Evolutionary conservation across 2,888 invertebrate species (phyloP), one percentile per base, ranked within the genome.

Genomic region (Parascotia fuliginaria): DNA sequence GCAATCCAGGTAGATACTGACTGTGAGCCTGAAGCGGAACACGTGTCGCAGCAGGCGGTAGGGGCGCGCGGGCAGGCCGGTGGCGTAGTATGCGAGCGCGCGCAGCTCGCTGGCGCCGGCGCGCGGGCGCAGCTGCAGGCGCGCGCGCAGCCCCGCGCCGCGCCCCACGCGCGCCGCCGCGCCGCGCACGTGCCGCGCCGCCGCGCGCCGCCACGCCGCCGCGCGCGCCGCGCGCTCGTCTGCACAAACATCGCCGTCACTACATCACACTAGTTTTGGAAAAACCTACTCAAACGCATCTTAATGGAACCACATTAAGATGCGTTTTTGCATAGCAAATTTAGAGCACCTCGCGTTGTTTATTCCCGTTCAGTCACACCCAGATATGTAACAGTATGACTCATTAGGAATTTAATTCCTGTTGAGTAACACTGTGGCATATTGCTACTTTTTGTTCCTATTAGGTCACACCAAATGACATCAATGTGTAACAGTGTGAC

Each of bases 201-300:
- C 76, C 49, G 63, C 52, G 14, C 39, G 47, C 4, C 79, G 80
- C 80, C 83, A 77, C 38, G 68, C 53, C 16, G 62, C 73, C 42
- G 79, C 67, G 0, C 89, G 87, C 28, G 79, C 81, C 28, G 78
- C 77, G 0, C 91, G 86, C 77, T 91, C 91, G 57, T 91, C 90
- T 89, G 60, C 2, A 6, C 4, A 44, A 39, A 36, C n/a, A 9
- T 7, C 19, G 12, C 14, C 15, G 24, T 7, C 22, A 24, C 13
- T 3, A 36, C n/a, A 3, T 7, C 32, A 32, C 27, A 7, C 27
- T 6, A n/a, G n/a, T n/a, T n/a, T n/a, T n/a, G n/a, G n/a, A n/a
- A n/a, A n/a, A n/a, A n/a, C n/a, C n/a, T n/a, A n/a, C n/a, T n/a
- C n/a, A n/a, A n/a, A n/a, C n/a, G n/a, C n/a, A n/a, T n/a, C n/a